Evolutionary conservation across 2,888 invertebrate genomes (phyloP).

Genomic region (Leucoptera coffeella): DNA sequence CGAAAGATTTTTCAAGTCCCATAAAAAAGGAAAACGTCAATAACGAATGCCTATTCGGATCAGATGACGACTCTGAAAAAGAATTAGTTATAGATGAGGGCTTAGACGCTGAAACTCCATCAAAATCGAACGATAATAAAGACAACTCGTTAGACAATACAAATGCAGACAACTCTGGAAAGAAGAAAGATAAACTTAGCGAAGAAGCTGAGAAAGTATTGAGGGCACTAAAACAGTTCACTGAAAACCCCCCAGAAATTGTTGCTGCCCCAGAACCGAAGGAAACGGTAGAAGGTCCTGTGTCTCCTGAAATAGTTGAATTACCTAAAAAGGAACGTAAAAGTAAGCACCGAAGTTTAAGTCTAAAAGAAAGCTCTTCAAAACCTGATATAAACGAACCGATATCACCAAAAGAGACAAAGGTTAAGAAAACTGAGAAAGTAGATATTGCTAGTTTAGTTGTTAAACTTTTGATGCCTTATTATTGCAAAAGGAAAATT

Average conservation of each 20-base stretch:
- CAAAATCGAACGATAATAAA: too few relatives aligned
- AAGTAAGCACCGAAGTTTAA: too few relatives aligned
- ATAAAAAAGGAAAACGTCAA: too few relatives aligned
- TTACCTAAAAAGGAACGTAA: conserved; percentile 6
- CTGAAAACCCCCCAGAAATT: conserved; percentile 15
- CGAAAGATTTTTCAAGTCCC: too few relatives aligned
- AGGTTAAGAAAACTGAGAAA: conserved; percentile 19
- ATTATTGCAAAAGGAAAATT: conserved; percentile 62
- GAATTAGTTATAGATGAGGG: conserved; percentile 20
- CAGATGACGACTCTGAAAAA: conserved; percentile 11
- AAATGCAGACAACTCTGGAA: conserved; percentile 2
- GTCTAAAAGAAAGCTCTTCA: conserved; percentile 4
- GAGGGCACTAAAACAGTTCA: conserved; percentile 16
- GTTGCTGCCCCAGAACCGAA: background rate
- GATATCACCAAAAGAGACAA: conserved; percentile 3
- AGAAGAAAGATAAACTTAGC: conserved; percentile 26
- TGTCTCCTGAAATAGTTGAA: too few relatives aligned
- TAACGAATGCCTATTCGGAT: too few relatives aligned
- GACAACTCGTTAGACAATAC: too few relatives aligned
- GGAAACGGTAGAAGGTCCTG: too few relatives aligned
- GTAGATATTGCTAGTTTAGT: conserved; percentile 60
- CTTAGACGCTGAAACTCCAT: too few relatives aligned
- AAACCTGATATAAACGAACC: conserved; percentile 8
- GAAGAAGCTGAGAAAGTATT: conserved; percentile 18
- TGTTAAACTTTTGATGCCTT: conserved; percentile 66